A percentile compares a stretch with the other conserved stretches of the same genome.
Conservation (phyloP, 1,140 invertebrate species). For the Psix sp. region DNA sequence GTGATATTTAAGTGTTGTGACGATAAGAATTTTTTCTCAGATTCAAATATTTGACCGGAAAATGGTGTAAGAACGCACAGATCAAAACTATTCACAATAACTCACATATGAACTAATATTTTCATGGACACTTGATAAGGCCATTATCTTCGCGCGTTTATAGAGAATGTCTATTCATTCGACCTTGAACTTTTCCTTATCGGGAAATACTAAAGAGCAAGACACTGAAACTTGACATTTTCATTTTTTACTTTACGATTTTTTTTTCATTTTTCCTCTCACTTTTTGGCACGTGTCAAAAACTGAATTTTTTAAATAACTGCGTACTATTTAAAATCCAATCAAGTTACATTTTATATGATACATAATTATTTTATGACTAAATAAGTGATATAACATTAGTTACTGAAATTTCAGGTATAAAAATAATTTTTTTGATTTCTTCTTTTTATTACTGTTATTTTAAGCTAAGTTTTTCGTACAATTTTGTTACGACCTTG, state of each 20-base stretch:
- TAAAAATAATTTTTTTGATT: no score
- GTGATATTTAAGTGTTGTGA: slow-evolving; percentile 19
- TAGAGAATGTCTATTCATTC: slow-evolving; percentile 25
- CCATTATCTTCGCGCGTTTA: slow-evolving; percentile 24
- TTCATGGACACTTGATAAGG: slow-evolving; percentile 41
- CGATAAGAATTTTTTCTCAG: slow-evolving; percentile 23
- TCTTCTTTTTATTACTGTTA: no score
- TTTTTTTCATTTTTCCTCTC: no score
- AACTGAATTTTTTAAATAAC: no score
- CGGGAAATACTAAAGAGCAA: slow-evolving; percentile 11
- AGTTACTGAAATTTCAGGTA: no score
- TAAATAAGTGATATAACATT: no score
- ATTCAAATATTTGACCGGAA: slow-evolving; percentile 7
- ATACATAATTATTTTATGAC: no score
- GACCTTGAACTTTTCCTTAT: slow-evolving; percentile 57
- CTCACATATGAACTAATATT: slow-evolving; percentile 20
- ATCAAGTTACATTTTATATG: no score
- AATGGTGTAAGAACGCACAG: slow-evolving; percentile 12
- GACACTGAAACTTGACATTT: not conserved
- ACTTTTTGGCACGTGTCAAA: no score
- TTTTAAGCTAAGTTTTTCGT: no score
- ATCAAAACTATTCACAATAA: slow-evolving; percentile 6
- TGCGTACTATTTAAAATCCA: no score
- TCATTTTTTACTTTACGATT: not conserved
- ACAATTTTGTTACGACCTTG: no score